These are phyloP conservation scores for Centropristis striata DNA, from an alignment of 2,113 vertebrate genomes.

Conservation along the genomic window DNA sequence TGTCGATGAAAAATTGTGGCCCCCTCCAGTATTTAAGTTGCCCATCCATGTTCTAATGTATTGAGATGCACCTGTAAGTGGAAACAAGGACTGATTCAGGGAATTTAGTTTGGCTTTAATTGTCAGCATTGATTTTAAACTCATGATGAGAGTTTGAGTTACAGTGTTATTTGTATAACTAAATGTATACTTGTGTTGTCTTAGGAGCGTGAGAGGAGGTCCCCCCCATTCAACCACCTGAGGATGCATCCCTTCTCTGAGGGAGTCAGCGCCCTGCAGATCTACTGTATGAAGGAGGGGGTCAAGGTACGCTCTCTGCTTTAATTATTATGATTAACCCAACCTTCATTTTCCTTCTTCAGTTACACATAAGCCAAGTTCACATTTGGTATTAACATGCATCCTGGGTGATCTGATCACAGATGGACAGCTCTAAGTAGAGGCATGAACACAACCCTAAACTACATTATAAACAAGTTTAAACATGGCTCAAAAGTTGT, in stretches of 20 bases:
- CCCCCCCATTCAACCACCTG: conserved; percentile 96
- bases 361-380: no score
- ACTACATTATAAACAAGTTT: no score
- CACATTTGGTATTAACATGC: no score
- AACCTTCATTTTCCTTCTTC: no score
- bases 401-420: no score
- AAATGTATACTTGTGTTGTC: conserved; percentile 20
- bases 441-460: no score
- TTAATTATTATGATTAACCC: not conserved
- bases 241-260: conserved; percentile 98
- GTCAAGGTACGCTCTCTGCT: conserved; percentile 89
- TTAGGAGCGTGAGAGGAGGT: conserved; percentile 96
- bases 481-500: no score
- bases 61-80: no score
- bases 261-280: conserved; percentile 97
- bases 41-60: no score
- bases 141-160: not conserved
- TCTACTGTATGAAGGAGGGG: conserved; percentile 99
- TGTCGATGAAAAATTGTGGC: no score
- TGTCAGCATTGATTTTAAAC: not conserved
- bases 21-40: no score
- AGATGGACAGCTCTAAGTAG: no score
- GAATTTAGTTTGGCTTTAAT: not conserved
- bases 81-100: not conserved
- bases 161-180: not conserved